phyloP scores from a whole-genome alignment of 2,797 vertebrate genomes.

The Cossypha niveicapilla region DNA sequence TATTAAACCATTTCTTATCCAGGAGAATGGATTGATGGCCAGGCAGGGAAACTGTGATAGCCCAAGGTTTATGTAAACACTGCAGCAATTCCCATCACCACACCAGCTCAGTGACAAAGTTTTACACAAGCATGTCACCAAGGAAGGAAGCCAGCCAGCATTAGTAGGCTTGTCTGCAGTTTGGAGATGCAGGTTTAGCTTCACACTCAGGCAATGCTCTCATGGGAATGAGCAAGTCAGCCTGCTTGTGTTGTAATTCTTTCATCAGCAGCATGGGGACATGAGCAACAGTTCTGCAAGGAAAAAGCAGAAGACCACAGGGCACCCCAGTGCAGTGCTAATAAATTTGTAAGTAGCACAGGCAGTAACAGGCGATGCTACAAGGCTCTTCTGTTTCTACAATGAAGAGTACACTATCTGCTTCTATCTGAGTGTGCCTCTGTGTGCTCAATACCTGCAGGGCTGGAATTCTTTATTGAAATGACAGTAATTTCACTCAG shows the following conservation, averaged over 20 bases:
- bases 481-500: background rate
- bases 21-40: background rate
- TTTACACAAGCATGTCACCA: fast-evolving
- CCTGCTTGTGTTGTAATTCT: background rate
- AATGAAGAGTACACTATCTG: background rate
- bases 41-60: background rate
- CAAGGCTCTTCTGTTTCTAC: background rate
- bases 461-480: background rate
- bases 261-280: background rate
- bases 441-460: background rate
- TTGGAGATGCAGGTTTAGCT: background rate
- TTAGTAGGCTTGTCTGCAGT: background rate
- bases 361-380: background rate
- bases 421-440: background rate
- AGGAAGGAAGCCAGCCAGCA: background rate
- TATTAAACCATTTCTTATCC: background rate
- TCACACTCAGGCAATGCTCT: fast-evolving
- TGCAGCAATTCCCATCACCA: background rate
- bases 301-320: background rate
- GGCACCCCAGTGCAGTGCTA: background rate
- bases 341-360: background rate
- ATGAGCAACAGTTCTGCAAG: fast-evolving
- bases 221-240: background rate
- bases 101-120: background rate
- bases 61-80: background rate